Base-by-base conservation (phyloP, 1,140 invertebrate species). In the Caenorhabditis tropicalis region DNA sequence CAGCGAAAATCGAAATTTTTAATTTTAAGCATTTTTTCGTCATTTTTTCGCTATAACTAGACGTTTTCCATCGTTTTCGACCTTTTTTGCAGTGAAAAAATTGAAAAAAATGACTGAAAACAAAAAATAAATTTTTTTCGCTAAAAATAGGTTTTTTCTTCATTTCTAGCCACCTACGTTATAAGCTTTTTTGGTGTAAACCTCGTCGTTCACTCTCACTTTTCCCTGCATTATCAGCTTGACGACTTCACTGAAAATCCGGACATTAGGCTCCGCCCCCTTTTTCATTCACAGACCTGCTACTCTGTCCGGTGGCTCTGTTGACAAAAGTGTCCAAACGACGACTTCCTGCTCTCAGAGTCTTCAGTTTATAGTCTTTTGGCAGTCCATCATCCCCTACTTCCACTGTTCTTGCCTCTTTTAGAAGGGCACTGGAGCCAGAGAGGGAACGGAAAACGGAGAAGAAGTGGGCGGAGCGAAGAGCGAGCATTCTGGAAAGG, bases 281-380 rank as follows among this genome's bases (percentile, higher is more conserved):
- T 56, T n/a, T 9, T 1, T n/a, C 5, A 82, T 3, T 1, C 3
- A 82, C 10, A 36, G 58, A 87, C 87, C 85, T 70, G 29, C 82
- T 87, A 33, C 82, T 79, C 33, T 86, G 80, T 16, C 87, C 87
- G 6, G 82, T 81, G 10, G 87, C 82, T 79, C 85, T 36, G 82
- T 86, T 86, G 31, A 88, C 58, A 79, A 88, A 83, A 0, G 85
- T 86, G 80, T 88, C 87, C 24, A 88, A 53, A 56, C 87, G 51
- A 27, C 85, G 74, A 48, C 87, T 88, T 16, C 81, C 83, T 27
- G 82, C 39, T 53, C 79, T 79, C 31, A 86, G 31, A 2, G 79
- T 84, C 70, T 85, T 88, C 39, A 79, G n/a, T 60, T 88, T 88
- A 56, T 88, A 88, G 65, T 88, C 87, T 60, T 88, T 88, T 16